Conservation (phyloP, 2,797 vertebrate genomes). For the Propithecus perrieri region DNA sequence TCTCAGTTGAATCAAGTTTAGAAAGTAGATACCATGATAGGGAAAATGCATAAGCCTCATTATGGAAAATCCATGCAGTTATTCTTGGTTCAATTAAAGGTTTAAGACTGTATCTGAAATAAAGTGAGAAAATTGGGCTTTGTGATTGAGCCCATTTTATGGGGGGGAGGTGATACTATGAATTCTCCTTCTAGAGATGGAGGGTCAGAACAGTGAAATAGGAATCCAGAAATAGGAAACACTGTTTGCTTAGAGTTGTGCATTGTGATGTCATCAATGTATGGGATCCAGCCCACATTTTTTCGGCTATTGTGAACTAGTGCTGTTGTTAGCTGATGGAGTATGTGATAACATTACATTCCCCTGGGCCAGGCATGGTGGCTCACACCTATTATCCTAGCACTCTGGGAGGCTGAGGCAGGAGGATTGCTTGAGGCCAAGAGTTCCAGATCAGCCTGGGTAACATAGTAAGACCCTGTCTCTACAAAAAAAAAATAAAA, state of each 20-base stretch:
- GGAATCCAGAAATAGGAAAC: not conserved
- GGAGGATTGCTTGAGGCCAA: not conserved
- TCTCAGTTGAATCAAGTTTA: not conserved
- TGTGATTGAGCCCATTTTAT: not conserved
- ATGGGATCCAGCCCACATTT: no score
- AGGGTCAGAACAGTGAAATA: not conserved
- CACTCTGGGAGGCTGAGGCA: not conserved
- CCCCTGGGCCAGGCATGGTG: not conserved
- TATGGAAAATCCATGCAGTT: conserved; percentile 13
- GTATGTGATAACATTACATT: not conserved
- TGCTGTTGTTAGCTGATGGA: not conserved
- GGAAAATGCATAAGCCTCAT: not conserved
- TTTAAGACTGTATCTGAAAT: not conserved
- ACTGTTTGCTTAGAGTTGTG: not conserved
- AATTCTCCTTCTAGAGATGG: not conserved
- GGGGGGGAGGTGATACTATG: not conserved
- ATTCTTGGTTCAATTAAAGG: conserved; percentile 11
- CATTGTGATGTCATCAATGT: not conserved
- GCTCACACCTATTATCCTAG: not conserved
- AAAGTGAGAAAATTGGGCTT: not conserved
- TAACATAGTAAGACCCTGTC: not conserved
- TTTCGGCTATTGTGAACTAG: not conserved
- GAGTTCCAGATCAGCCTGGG: not conserved
- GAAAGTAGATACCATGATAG: not conserved
- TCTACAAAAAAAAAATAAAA: not conserved